Evolutionary conservation across 2,797 vertebrate genomes (phyloP).

Genomic region (Propithecus perrieri): DNA sequence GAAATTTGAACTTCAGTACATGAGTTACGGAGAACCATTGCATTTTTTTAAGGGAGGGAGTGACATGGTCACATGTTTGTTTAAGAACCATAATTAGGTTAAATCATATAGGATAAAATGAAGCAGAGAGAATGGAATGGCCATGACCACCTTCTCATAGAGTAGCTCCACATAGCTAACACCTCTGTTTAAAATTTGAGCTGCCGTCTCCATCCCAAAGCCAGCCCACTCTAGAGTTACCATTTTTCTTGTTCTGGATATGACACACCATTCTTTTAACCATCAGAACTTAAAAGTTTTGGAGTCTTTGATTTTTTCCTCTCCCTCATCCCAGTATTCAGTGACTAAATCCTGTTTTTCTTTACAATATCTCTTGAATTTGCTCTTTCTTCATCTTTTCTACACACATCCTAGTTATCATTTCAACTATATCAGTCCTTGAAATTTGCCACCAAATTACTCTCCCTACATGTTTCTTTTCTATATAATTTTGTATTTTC

Average conservation of each 20-base stretch:
- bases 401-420: neutral
- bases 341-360: neutral
- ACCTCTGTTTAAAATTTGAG: neutral
- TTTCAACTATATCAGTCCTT: constrained; percentile 2
- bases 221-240: neutral
- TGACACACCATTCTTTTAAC: neutral
- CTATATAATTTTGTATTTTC: constrained; percentile 19
- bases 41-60: neutral
- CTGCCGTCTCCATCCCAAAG: neutral
- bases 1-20: neutral
- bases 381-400: neutral
- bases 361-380: neutral
- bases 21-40: neutral
- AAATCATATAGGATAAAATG: neutral
- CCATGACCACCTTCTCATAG: neutral
- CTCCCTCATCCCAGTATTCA: neutral
- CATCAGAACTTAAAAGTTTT: neutral
- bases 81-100: neutral
- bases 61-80: neutral
- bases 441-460: neutral
- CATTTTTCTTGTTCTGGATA: neutral
- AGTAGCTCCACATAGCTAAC: neutral
- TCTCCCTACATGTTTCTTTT: neutral
- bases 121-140: neutral
- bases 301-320: neutral